Percentiles rank a stretch among this genome's conserved stretches.
These are phyloP conservation scores for Drosophila repletoides DNA, from an alignment of 1,140 invertebrate species.

Conservation along the genomic window DNA sequence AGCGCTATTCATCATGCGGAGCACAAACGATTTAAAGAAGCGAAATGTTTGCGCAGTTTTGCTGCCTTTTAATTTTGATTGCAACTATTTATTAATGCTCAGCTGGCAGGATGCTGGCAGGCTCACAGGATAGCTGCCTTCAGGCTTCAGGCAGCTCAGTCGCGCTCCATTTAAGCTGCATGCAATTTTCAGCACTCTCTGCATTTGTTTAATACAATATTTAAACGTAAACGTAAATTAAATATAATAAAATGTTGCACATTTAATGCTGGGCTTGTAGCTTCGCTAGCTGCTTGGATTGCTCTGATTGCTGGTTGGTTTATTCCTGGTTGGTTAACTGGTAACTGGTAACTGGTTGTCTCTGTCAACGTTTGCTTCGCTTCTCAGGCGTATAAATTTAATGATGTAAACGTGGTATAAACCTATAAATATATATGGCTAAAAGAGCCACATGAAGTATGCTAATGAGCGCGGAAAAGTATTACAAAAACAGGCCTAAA, in stretches of 20 bases:
- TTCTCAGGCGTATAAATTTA: conserved; percentile 69
- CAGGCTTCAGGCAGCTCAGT: neutral
- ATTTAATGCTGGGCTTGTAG: conserved; percentile 26
- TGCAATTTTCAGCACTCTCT: conserved; percentile 40
- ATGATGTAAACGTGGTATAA: conserved; percentile 44
- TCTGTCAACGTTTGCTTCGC: conserved; percentile 36
- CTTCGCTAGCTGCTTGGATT: conserved; percentile 3
- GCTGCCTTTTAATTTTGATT: conserved; percentile 70
- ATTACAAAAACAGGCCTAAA: neutral
- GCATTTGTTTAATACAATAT: conserved; percentile 38
- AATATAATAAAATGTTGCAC: conserved; percentile 47
- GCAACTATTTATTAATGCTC: conserved; percentile 72
- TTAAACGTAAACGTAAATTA: conserved; percentile 45
- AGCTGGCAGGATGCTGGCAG: conserved; percentile 16
- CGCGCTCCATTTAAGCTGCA: conserved; percentile 59
- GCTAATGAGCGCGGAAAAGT: conserved; percentile 11
- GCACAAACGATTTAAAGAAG: conserved; percentile 60
- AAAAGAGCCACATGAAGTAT: neutral
- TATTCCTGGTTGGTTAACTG: conserved; percentile 22
- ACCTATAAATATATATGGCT: neutral
- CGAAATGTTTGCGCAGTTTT: conserved; percentile 43
- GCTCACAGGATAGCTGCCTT: conserved; percentile 3
- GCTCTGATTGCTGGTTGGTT: conserved; percentile 31
- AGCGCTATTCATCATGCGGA: conserved; percentile 43
- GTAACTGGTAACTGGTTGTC: too few species aligned